Conservation (phyloP, 1,140 invertebrate genomes). For the Drosophila arizonae region DNA sequence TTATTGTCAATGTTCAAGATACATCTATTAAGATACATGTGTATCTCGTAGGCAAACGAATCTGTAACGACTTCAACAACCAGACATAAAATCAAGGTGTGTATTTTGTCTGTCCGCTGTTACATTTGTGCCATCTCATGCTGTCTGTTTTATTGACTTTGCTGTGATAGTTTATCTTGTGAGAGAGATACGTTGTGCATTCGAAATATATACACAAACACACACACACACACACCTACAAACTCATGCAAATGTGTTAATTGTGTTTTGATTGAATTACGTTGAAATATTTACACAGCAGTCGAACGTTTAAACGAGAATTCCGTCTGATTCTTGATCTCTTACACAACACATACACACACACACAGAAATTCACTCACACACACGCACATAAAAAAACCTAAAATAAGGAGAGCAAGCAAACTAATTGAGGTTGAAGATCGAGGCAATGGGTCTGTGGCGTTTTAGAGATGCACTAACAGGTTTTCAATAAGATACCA, state of each 20-base stretch:
- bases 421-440: not conserved
- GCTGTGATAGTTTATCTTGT: conserved; percentile 57
- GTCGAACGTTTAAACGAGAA: conserved; percentile 26
- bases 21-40: conserved; percentile 30
- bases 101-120: conserved; percentile 16
- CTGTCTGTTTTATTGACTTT: conserved; percentile 48
- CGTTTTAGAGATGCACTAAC: conserved; percentile 32
- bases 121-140: conserved; percentile 36
- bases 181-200: conserved; percentile 38
- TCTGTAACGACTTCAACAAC: conserved; percentile 20
- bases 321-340: conserved; percentile 36
- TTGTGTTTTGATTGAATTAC: conserved; percentile 71
- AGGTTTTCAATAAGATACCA: conserved; percentile 47
- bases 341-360: not conserved
- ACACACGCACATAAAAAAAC: not conserved
- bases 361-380: no score
- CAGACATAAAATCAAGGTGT: conserved; percentile 38
- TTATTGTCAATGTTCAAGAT: conserved; percentile 13
- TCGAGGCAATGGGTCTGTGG: conserved; percentile 5
- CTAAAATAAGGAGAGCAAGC: conserved; percentile 5
- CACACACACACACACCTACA: not conserved
- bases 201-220: conserved; percentile 12
- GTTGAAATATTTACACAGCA: conserved; percentile 60
- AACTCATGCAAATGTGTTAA: conserved; percentile 58
- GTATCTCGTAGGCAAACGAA: conserved; percentile 10